Conservation (phyloP, 2,797 vertebrate species). For the Pseudochaenichthys georgianus region DNA sequence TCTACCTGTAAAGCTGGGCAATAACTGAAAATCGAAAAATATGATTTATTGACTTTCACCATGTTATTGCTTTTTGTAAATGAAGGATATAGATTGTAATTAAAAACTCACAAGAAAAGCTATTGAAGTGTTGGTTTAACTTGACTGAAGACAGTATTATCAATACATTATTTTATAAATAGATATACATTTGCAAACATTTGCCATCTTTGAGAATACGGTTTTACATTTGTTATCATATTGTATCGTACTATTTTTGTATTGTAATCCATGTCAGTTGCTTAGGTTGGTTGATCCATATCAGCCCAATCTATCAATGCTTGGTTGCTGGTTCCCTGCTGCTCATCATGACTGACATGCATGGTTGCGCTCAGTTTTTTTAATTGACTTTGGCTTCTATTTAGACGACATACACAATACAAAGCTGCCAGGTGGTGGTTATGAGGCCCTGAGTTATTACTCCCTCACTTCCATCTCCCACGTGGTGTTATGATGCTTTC, state of each 20-base stretch:
- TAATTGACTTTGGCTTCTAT: conserved; percentile 45
- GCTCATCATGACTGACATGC: conserved; percentile 31
- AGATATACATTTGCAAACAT: too few species aligned
- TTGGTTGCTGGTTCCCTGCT: conserved; percentile 8
- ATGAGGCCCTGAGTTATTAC: conserved; percentile 28
- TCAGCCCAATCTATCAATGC: neutral
- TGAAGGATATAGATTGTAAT: neutral
- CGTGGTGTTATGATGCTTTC: conserved; percentile 8
- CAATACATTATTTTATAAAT: neutral
- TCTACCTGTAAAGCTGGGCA: too few species aligned
- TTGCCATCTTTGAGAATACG: neutral
- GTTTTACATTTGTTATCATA: neutral
- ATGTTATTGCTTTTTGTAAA: too few species aligned
- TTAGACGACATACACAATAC: conserved; percentile 49
- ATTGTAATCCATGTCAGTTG: neutral
- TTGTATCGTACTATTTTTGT: neutral
- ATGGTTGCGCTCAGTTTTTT: conserved; percentile 24
- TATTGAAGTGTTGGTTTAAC: neutral
- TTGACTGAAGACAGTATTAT: neutral
- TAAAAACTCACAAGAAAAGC: neutral
- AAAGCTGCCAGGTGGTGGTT: conserved; percentile 49
- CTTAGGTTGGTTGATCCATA: neutral
- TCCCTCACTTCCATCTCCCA: conserved; percentile 19
- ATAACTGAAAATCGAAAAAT: too few species aligned
- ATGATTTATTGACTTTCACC: too few species aligned